These are phyloP conservation scores for Podarcis lilfordi DNA, from an alignment of 2,797 vertebrate species.

Conservation along the genomic window DNA sequence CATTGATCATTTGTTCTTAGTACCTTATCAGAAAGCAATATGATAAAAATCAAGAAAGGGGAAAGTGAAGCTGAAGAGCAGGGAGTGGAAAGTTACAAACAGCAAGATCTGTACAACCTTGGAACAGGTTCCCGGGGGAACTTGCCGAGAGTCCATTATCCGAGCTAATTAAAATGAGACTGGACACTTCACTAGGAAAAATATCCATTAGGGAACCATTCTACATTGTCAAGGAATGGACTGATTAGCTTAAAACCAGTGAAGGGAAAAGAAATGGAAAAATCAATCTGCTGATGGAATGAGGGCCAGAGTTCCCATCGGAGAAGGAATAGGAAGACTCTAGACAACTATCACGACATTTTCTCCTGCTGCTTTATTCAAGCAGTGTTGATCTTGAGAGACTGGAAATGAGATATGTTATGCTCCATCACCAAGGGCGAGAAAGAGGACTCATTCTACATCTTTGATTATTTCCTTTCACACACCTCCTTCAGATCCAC, in stretches of 20 bases:
- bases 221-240: slow-evolving; percentile 40
- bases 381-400: background rate
- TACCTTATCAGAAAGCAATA: background rate
- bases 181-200: slow-evolving; percentile 40
- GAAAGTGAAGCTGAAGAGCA: background rate
- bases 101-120: background rate
- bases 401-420: background rate
- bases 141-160: slow-evolving; percentile 22
- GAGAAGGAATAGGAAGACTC: background rate
- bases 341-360: background rate
- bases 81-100: background rate
- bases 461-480: background rate
- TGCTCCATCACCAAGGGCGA: background rate
- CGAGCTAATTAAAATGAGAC: slow-evolving; percentile 35
- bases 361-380: background rate
- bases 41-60: background rate
- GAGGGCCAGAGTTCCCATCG: background rate
- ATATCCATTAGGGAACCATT: slow-evolving; percentile 42
- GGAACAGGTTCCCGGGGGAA: slow-evolving; percentile 16
- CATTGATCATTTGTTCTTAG: background rate
- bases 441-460: background rate
- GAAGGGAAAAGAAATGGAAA: slow-evolving; percentile 35
- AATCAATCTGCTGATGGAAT: slow-evolving; percentile 26
- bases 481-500: background rate
- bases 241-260: slow-evolving; percentile 41